Percentiles rank a stretch among this genome's conserved stretches.
Evolutionary conservation across 2,113 vertebrate genomes (phyloP).

Genomic region (Alces alces): DNA sequence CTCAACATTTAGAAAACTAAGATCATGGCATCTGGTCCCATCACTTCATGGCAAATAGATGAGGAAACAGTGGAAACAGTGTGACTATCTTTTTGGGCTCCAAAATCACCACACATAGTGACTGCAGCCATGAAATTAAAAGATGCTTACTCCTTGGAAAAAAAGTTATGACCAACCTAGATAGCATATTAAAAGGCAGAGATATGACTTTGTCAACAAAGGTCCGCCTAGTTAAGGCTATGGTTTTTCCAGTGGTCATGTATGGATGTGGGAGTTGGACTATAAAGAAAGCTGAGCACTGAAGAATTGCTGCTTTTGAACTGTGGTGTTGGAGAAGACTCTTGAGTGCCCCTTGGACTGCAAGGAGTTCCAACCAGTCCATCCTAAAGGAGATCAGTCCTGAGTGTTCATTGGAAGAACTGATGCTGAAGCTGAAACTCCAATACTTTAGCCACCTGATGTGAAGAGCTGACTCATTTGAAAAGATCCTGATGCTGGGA

Average conservation of each 20-base stretch:
- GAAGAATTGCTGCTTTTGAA: neutral
- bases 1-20: neutral
- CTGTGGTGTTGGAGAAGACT: neutral
- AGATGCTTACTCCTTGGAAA: rapidly evolving
- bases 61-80: neutral
- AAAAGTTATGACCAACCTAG: neutral
- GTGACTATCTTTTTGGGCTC: neutral
- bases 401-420: neutral
- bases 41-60: neutral
- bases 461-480: neutral
- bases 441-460: neutral
- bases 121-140: neutral
- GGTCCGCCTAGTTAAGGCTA: neutral
- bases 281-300: rapidly evolving
- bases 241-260: neutral
- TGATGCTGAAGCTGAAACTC: neutral
- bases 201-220: neutral
- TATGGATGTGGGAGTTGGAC: neutral
- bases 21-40: rapidly evolving
- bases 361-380: neutral
- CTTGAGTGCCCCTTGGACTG: neutral
- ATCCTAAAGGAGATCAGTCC: neutral
- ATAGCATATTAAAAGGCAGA: neutral
- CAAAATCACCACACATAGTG: neutral
- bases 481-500: neutral